Base-by-base conservation (phyloP, 2,888 invertebrate genomes). In the Synergus umbraculus region DNA sequence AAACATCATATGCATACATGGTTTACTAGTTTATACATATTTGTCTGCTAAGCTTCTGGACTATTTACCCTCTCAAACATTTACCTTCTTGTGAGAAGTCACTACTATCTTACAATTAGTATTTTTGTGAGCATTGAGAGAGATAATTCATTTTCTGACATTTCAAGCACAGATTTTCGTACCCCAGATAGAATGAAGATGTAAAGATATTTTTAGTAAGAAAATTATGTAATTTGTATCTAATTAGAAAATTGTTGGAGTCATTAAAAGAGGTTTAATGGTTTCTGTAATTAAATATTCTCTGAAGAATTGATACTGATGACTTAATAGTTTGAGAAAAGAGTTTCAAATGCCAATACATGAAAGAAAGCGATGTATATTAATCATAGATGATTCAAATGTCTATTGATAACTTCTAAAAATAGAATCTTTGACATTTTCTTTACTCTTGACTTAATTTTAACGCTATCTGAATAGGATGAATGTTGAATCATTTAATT, bases 61-160 rank as follows among this genome's bases (percentile, higher is more conserved):
- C 29, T 73, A 73, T 73, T 73, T 73, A 29, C 73, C 54, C 54
- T 60, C 22, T 60, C 60, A 22, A 60, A 49, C 37, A 15, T 54
- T 49, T 29, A 15, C 49, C 29, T 67, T 67, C 4, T 41, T 37
- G 7, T 4, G 8, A 9, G 43, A 1, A 43, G 43, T 43, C 43
- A 43, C 8, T 7, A 43, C 7, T 43, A 43, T 9, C 43, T 43
- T 29, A 2, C 22, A 29, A 29, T 29, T 43, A 9, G 9, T 43
- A 1, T 43, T 43, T 43, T 43, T 43, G 1, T 1, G 9, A 43
- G 7, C 7, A 43, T 43, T 29, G 29, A 29, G 29, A 29, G 2
- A 29, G 2, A 29, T 29, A 29, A 43, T 43, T 0, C 0, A 4
- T 9, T 43, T 4, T 43, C 15, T 49, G 49, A 49, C 1, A 49